phyloP scores from a whole-genome alignment of 2,888 invertebrate genomes.

The Luperina nickerlii region DNA sequence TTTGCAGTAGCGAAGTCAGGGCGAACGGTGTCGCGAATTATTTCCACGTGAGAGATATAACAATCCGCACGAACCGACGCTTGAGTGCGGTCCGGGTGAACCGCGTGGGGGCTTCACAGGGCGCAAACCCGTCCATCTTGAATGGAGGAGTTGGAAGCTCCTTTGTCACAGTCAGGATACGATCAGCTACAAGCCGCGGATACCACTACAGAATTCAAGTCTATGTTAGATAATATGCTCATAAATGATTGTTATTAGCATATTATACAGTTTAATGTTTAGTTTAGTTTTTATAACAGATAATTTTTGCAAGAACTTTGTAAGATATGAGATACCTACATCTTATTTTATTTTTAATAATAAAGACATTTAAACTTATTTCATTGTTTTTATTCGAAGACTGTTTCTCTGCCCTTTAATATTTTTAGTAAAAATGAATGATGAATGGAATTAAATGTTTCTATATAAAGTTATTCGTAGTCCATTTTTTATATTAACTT shows the following conservation, averaged over 20 bases:
- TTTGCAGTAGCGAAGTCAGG: slow-evolving; percentile 11
- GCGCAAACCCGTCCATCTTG: slow-evolving; percentile 15
- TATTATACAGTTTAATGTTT: background rate
- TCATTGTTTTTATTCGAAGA: background rate
- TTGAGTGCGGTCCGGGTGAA: slow-evolving; percentile 32
- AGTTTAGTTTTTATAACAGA: background rate
- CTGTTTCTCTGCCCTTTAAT: background rate
- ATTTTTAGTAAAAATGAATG: too few species aligned
- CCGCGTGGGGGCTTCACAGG: slow-evolving; percentile 14
- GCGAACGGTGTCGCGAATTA: slow-evolving; percentile 2
- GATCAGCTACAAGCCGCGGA: slow-evolving; percentile 29
- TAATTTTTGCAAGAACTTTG: background rate
- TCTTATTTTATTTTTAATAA: background rate
- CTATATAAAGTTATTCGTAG: background rate
- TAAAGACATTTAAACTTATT: background rate
- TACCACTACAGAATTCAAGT: slow-evolving; percentile 21
- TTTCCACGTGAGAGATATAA: background rate
- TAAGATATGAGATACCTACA: background rate
- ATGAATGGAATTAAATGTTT: background rate
- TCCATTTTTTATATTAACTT: too few species aligned
- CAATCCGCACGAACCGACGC: background rate
- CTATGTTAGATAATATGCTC: slow-evolving; percentile 2
- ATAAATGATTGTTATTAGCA: background rate
- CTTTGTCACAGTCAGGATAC: slow-evolving; percentile 27
- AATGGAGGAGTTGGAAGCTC: slow-evolving; percentile 21